Evolutionary conservation across 2,888 invertebrate species (phyloP).

Genomic region (Hypselothyrea guttata): DNA sequence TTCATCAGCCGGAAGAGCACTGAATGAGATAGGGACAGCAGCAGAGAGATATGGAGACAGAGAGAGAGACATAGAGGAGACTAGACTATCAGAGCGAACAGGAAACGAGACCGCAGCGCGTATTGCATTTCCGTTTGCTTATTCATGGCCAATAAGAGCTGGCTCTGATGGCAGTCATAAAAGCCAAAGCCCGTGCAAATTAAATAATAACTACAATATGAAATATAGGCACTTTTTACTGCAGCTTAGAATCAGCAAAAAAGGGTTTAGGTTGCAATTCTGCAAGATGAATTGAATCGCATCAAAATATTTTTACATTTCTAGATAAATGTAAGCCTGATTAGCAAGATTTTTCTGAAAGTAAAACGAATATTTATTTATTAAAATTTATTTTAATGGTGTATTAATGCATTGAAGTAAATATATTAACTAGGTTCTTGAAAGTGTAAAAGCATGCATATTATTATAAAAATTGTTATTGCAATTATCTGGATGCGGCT

Average conservation of each 20-base stretch:
- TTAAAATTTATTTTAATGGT: no score
- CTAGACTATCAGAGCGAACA: conserved; percentile 3
- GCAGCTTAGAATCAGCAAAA: conserved; percentile 31
- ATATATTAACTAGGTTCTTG: no score
- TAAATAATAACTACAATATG: conserved; percentile 21
- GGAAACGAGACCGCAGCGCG: conserved; percentile 45
- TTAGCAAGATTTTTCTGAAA: no score
- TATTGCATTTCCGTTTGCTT: conserved; percentile 65
- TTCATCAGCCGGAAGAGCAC: conserved; percentile 36
- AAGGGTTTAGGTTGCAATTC: conserved; percentile 62
- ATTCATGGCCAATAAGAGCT: conserved; percentile 64
- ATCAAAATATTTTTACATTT: no score
- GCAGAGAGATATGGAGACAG: neutral
- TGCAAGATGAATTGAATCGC: no score
- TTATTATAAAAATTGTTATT: no score
- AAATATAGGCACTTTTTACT: neutral
- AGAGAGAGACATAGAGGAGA: neutral
- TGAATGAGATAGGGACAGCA: neutral
- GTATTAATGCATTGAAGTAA: no score
- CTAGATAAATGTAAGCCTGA: no score
- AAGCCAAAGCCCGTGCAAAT: conserved; percentile 35
- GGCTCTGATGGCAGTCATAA: conserved; percentile 35
- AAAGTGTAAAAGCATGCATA: no score
- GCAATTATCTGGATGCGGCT: no score
- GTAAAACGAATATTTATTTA: no score